Evolutionary conservation across 2,113 vertebrate species (phyloP), one percentile per base, ranked within the genome.

Genomic region (Cephalopterus ornatus): DNA sequence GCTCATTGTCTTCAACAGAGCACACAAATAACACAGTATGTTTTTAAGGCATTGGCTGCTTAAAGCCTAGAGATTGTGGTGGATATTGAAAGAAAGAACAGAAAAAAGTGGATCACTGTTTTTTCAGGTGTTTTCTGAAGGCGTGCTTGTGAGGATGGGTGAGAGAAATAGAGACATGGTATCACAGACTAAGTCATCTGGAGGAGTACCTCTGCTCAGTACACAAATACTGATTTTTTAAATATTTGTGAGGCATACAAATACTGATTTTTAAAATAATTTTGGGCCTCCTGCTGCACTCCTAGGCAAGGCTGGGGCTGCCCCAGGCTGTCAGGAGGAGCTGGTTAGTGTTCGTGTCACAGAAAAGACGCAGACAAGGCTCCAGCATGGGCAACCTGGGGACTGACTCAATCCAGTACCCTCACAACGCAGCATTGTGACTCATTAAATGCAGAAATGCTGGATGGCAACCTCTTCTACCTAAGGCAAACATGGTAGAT

Each of bases 381-480:
- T 92, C 52, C 42, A 88, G 61, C 12, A 55, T 44, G 19, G 61
- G 39, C 47, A 78, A 3, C 24, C 9, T 27, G 11, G 24, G 11
- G 18, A 6, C n/a, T 93, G 68, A 62, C 27, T 70, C 55, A 8
- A 0, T 55, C 52, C 7, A 2, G 26, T 70, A 81, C 19, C 26
- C 30, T 30, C 50, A 26, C 44, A 82, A 33, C 0, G 0, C 13
- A 79, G 20, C 47, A 47, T 39, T 1, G 0, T 9, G 20, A 63
- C 66, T 82, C 71, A 52, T 78, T 67, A 79, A 75, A 58, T 30
- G 52, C 56, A 78, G 78, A 74, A 89, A 63, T 32, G 6, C 35
- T 85, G 73, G 78, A 42, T 26, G 62, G 4, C 28, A 28, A 15
- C 15, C 56, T 71, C 23, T 82, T 67, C 47, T 33, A 74, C 28